phyloP scores from a whole-genome alignment of 1,140 invertebrate genomes.

The Leptinotarsa lineolata region DNA sequence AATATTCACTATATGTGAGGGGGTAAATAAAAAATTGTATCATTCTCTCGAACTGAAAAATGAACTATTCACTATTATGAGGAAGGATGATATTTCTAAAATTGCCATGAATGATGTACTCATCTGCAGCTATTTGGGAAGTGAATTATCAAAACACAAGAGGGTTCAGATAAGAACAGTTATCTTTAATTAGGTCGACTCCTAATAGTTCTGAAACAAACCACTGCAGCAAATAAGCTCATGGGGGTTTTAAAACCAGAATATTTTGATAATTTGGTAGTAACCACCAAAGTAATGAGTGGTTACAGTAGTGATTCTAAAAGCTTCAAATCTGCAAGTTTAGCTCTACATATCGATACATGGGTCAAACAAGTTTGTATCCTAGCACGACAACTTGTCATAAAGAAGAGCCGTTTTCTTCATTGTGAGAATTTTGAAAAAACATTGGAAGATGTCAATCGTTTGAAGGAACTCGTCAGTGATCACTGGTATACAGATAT shows the following conservation, averaged over 20 bases:
- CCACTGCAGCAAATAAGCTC: not conserved
- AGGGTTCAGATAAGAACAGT: slow-evolving; percentile 34
- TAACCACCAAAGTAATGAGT: slow-evolving; percentile 35
- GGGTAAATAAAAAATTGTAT: slow-evolving; percentile 22
- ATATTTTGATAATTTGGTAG: slow-evolving; percentile 39
- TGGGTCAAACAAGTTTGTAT: slow-evolving; percentile 35
- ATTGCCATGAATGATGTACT: slow-evolving; percentile 33
- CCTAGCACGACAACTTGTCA: slow-evolving; percentile 30
- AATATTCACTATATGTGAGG: slow-evolving; percentile 31
- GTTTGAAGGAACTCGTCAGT: slow-evolving; percentile 35
- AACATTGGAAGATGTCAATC: slow-evolving; percentile 19
- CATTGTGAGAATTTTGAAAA: slow-evolving; percentile 24
- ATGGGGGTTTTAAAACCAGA: slow-evolving; percentile 36
- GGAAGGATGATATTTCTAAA: slow-evolving; percentile 35
- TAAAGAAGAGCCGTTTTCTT: slow-evolving; percentile 34
- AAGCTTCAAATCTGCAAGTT: slow-evolving; percentile 35
- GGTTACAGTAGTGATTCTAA: slow-evolving; percentile 33
- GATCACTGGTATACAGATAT: slow-evolving; percentile 40
- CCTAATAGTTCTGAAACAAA: slow-evolving; percentile 28
- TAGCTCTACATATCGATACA: slow-evolving; percentile 40
- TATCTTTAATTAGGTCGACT: slow-evolving; percentile 40
- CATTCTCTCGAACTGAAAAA: slow-evolving; percentile 31
- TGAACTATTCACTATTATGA: slow-evolving; percentile 37
- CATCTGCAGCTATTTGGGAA: slow-evolving; percentile 37
- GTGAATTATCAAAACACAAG: slow-evolving; percentile 41